Conservation (phyloP, 2,113 vertebrate genomes). For the Rhynchopsitta pachyrhyncha region DNA sequence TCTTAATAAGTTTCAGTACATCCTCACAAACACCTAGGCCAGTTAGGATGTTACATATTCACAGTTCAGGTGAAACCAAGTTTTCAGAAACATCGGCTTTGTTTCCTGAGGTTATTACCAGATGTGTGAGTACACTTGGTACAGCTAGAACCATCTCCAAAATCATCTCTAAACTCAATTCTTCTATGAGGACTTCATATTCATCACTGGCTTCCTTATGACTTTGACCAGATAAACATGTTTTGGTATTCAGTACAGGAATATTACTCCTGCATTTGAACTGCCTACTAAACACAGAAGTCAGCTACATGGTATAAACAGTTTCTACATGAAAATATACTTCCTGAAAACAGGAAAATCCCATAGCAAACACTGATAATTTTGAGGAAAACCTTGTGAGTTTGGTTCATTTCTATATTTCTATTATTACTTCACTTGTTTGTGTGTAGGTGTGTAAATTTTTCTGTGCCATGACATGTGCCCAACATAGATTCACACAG, state of each 20-base stretch:
- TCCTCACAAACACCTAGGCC: not conserved
- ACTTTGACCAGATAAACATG: not conserved
- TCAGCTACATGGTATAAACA: not conserved
- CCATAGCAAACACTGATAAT: not conserved
- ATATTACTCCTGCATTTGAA: not conserved
- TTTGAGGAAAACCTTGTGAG: not conserved
- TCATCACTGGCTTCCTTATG: not conserved
- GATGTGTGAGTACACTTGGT: not conserved
- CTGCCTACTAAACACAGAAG: not conserved
- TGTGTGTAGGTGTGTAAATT: not conserved
- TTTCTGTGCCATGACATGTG: not conserved
- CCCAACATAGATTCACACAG: not conserved
- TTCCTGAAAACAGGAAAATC: not conserved
- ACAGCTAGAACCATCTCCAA: not conserved
- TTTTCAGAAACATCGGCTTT: not conserved
- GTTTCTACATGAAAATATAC: not conserved
- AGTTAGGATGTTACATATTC: not conserved
- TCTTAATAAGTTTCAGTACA: not conserved
- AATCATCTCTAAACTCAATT: not conserved
- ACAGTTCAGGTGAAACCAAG: not conserved
- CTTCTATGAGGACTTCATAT: not conserved
- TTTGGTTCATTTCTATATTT: not conserved
- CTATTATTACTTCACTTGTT: not conserved
- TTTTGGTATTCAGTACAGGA: not conserved
- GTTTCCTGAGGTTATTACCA: not conserved